Base-by-base conservation (phyloP, 2,113 vertebrate species). In the Gopherus evgoodei region DNA sequence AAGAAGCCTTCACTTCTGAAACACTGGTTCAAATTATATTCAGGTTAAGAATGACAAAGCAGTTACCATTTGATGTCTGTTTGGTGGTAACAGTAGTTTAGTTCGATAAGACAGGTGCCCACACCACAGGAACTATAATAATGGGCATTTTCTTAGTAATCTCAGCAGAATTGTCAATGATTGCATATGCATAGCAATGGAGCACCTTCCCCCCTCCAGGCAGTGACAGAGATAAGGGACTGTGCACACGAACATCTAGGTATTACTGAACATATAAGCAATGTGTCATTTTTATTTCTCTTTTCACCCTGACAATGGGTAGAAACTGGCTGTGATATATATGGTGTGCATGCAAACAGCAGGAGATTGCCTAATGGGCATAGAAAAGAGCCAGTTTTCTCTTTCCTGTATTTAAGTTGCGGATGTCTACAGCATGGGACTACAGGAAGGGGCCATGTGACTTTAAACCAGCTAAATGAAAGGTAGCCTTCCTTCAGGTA, bases 301-400 rank as follows among this genome's bases (percentile, higher is more conserved):
- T 54, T 50, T 21, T 47, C 19, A 76, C n/a, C 24, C 75, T 87
- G 17, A 17, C 16, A 29, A 52, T 12, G 52, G 80, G 2, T 11
- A 83, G 56, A 44, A 78, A 21, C n/a, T 75, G 31, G 38, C 22
- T 38, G 19, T 52, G 38, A 62, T 8, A 31, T 12, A 31, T 65
- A 56, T 6, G 16, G 16, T 1, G 0, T 2, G 11, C 1, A 0
- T 6, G 54, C 19, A 79, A 85, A 14, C 62, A 76, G 22, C 79
- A 80, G 10, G 13, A 44, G 47, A 22, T 75, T 78, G 53, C n/a
- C 42, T 50, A 42, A 88, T 53, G 31, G 31, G 59, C 2, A 0
- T 0, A 4, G 49, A 75, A 29, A 4, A 85, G 12, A 57, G 47
- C 38, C 62, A n/a, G 22, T 24, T 54, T 81, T 35, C 81, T 53